Evolutionary conservation across 2,888 invertebrate genomes (phyloP).

Genomic region (Cephalotes varians): DNA sequence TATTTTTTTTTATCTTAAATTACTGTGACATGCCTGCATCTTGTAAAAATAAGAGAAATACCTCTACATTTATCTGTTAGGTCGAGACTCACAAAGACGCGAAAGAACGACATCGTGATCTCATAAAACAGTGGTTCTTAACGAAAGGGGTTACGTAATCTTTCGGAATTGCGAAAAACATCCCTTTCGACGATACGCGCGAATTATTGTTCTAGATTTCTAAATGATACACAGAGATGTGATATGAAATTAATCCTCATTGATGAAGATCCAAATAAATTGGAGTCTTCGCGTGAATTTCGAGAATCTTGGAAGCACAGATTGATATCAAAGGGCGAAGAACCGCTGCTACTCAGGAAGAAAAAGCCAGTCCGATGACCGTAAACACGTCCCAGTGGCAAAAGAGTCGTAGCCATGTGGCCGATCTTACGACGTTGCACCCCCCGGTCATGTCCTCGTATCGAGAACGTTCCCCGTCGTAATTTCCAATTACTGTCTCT

Average conservation of each 20-base stretch:
- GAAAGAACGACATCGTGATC: neutral
- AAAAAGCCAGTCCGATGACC: constrained; percentile 53
- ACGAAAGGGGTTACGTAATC: neutral
- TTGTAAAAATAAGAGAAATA: constrained; percentile 9
- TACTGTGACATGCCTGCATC: neutral
- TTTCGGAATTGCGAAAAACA: neutral
- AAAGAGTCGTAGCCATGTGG: constrained; percentile 8
- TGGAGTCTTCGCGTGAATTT: neutral
- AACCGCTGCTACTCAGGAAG: constrained; percentile 7
- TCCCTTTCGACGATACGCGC: neutral
- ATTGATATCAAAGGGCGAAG: neutral
- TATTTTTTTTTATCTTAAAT: constrained; percentile 5
- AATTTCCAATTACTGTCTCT: constrained; percentile 69
- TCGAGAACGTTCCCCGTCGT: constrained; percentile 50
- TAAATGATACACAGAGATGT: neutral
- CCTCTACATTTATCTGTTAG: neutral
- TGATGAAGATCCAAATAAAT: neutral
- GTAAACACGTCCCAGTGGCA: constrained; percentile 24
- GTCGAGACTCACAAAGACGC: neutral
- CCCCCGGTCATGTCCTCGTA: constrained; percentile 30
- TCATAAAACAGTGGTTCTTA: constrained; percentile 25
- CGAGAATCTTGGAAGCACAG: neutral
- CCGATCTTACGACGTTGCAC: constrained; percentile 51
- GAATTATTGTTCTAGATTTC: neutral
- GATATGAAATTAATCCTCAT: neutral